These are phyloP conservation scores for Microctonus hyperodae DNA, from an alignment of 2,888 invertebrate species.

Conservation along the genomic window DNA sequence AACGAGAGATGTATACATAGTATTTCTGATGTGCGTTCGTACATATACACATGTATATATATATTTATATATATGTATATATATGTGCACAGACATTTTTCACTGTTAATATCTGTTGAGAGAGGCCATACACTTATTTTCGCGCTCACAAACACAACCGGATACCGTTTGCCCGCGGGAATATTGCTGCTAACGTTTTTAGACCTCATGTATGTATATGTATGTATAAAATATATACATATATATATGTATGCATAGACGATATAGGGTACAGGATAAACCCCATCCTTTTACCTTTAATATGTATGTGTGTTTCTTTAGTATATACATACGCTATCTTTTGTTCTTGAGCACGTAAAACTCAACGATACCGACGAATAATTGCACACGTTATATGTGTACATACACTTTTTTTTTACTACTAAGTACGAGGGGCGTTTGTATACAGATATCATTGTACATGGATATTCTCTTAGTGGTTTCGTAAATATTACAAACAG, in stretches of 20 bases:
- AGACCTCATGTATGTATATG: slow-evolving; percentile 13
- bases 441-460: slow-evolving; percentile 13
- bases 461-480: not conserved
- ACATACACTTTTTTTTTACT: not conserved
- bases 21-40: not conserved
- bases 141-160: slow-evolving; percentile 37
- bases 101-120: slow-evolving; percentile 17
- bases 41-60: too few relatives aligned
- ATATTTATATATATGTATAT: not conserved
- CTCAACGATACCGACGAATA: slow-evolving; percentile 17
- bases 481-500: slow-evolving; percentile 1
- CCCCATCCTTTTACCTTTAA: not conserved
- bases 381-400: slow-evolving; percentile 13
- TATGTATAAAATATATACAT: too few relatives aligned
- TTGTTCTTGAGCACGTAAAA: slow-evolving; percentile 21
- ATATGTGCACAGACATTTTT: not conserved
- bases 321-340: slow-evolving; percentile 11
- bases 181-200: slow-evolving; percentile 23
- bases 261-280: slow-evolving; percentile 18
- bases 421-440: not conserved
- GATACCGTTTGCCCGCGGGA: slow-evolving; percentile 29
- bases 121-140: slow-evolving; percentile 39
- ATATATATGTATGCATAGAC: not conserved
- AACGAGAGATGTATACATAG: slow-evolving; percentile 20
- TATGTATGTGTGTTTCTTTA: slow-evolving; percentile 1